phyloP scores from a whole-genome alignment of 2,797 vertebrate genomes.

The Hemitrygon akajei region DNA sequence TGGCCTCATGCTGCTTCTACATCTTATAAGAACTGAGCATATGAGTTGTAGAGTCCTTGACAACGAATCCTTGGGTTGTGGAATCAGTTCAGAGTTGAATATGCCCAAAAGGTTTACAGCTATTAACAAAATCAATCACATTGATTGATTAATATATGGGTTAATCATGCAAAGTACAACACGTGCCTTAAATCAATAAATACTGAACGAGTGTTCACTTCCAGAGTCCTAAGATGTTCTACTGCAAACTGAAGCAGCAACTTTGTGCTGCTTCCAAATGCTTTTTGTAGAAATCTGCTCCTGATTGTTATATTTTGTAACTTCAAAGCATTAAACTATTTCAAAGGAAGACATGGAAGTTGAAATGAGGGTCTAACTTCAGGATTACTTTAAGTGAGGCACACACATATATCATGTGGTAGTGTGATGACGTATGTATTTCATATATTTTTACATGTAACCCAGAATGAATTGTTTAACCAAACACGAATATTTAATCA shows the following conservation, averaged over 20 bases:
- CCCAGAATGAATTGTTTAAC: too few species aligned
- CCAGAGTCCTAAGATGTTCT: not conserved
- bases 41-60: not conserved
- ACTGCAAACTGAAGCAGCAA: not conserved
- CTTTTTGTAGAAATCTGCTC: not conserved
- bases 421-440: too few species aligned
- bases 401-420: too few species aligned
- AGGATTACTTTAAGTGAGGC: too few species aligned
- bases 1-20: too few species aligned
- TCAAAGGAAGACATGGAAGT: too few species aligned
- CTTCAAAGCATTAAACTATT: too few species aligned
- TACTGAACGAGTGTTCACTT: not conserved
- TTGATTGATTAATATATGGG: not conserved
- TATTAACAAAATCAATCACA: not conserved
- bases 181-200: not conserved
- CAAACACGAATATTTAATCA: too few species aligned
- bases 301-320: not conserved
- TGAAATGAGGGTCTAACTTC: too few species aligned
- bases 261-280: not conserved
- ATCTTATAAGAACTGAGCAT: too few species aligned
- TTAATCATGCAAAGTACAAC: not conserved
- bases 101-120: not conserved
- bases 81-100: not conserved
- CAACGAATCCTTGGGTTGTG: not conserved
- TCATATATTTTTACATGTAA: too few species aligned